Conservation (phyloP, 2,797 vertebrate genomes). For the Sebastes taczanowskii region DNA sequence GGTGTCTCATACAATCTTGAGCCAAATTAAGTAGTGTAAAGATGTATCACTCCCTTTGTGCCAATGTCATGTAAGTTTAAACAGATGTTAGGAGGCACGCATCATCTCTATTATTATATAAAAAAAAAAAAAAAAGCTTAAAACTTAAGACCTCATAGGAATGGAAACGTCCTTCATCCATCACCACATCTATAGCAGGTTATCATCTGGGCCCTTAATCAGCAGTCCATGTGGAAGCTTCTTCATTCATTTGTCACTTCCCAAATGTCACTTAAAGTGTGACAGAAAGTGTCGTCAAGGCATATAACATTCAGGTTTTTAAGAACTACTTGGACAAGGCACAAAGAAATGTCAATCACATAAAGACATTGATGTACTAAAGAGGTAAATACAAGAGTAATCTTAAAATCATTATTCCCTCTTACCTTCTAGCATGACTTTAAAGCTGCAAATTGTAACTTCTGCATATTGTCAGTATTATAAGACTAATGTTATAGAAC, state of each 20-base stretch:
- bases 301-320: conserved; percentile 38
- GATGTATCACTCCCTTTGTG: conserved; percentile 54
- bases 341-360: conserved; percentile 2
- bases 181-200: conserved; percentile 34
- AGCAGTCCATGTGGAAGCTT: conserved; percentile 51
- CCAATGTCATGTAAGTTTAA: conserved; percentile 36
- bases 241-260: conserved; percentile 66
- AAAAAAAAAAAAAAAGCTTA: conserved; percentile 14
- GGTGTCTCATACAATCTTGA: conserved; percentile 71
- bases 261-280: conserved; percentile 41
- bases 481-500: conserved; percentile 68
- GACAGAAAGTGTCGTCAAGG: conserved; percentile 66
- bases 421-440: conserved; percentile 11
- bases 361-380: conserved; percentile 15
- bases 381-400: conserved; percentile 20
- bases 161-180: conserved; percentile 54
- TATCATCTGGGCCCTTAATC: conserved; percentile 21
- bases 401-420: background rate
- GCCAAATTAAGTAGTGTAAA: conserved; percentile 74
- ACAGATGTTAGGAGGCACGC: conserved; percentile 30
- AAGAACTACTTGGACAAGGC: conserved; percentile 28
- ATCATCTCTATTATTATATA: conserved; percentile 22
- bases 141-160: conserved; percentile 22
- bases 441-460: conserved; percentile 44
- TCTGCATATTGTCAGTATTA: conserved; percentile 68